Evolutionary conservation across 2,888 invertebrate genomes (phyloP), one percentile per base, ranked within the genome.

Genomic region (Hartigia nigra): DNA sequence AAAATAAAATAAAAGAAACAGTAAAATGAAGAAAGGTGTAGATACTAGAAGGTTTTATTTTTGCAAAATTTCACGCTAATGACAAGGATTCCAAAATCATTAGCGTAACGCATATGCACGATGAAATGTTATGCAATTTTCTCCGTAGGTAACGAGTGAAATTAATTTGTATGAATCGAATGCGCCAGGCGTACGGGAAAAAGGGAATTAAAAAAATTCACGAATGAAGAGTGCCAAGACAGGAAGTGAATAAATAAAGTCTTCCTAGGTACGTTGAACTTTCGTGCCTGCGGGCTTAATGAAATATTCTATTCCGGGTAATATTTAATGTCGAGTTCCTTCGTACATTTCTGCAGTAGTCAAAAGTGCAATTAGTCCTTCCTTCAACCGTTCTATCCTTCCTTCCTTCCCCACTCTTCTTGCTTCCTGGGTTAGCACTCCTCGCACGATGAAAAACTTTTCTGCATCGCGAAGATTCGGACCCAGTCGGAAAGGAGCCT

Each of bases 281-380:
- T 75, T 37, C 75, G 35, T 75, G 75, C 75, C 37, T 34, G 72
- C 75, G 31, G 72, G 35, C 78, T 82, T 84, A 80, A 85, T 84
- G 83, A 82, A 85, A 82, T 82, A 82, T 84, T 84, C 85, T 78
- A 84, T 85, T 83, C 81, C 77, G 74, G 80, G 82, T 79, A 80
- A 83, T 84, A 83, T 83, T 84, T 84, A 82, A 85, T 77, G 74
- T 74, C n/a, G 35, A 72, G 79, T 78, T 77, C 79, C 77, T 78
- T 74, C 74, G n/a, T 72, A n/a, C 76, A 76, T 74, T 81, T 82
- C 70, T n/a, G 76, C 78, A 82, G 74, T 80, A 82, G 79, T 81
- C 81, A 81, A 84, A 81, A 86, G 82, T 81, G 80, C 86, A 83
- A 86, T 85, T 86, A 86, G 81, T 77, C 79, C 76, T n/a, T 79